Base-by-base conservation (phyloP, 2,888 invertebrate genomes). In the Sturmia bella region DNA sequence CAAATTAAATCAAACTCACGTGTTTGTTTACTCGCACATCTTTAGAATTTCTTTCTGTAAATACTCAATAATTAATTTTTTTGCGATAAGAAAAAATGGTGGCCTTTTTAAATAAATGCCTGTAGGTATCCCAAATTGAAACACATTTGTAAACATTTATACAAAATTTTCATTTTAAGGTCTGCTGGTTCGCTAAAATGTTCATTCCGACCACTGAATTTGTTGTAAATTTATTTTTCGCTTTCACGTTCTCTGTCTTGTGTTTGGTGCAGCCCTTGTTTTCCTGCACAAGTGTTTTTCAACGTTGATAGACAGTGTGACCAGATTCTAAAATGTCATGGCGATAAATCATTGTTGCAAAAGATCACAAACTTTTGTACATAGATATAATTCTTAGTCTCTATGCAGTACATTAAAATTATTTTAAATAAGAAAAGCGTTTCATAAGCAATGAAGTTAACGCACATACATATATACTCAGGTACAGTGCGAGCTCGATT, bases 121-220 rank as follows among this genome's bases (percentile, higher is more conserved):
- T 27, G 27, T 27, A 27, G 11, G 0, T n/a, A n/a, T n/a, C 3
- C 9, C 21, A 43, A 63, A 21, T 27, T 32, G 32, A 21, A 54
- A 45, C 6, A 63, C n/a, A n/a, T 39, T 54, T 54, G 37, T 54
- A 63, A 63, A 48, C 19, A 64, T 37, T n/a, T 45, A 45, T 48
- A 1, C 32, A 32, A 32, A 41, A 5, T 19, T 27, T 6, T 45
- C 37, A 3, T 64, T 64, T 56, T 54, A 63, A 52, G 12, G 17
- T 61, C 41, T 21, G 19, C 21, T 66, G 41, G 43, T 68, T 70
- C 27, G 70, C 57, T 39, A 21, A 21, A 32, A 11, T 64, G 50
- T 69, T 69, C 69, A 63, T 19, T 32, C 48, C 52, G 45, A 64
- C 54, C 56, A 68, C 54, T 15, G 17, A 37, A 61, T 73, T 66